Conservation (phyloP, 2,113 vertebrate species). For the Poeciliopsis turrubarensis region DNA sequence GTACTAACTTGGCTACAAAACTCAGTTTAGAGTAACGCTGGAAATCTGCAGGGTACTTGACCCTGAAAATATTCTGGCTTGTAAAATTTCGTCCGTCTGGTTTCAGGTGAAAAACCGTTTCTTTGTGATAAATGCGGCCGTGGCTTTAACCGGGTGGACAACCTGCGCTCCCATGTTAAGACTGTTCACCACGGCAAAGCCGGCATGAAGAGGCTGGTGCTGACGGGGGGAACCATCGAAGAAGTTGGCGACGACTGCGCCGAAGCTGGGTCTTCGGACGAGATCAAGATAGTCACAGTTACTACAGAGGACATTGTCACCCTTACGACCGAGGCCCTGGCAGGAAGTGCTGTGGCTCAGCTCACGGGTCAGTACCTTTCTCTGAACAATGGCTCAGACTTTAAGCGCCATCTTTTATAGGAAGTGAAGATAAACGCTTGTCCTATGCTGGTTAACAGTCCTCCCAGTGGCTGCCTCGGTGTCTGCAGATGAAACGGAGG, state of each 20-base stretch:
- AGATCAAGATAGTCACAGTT: slow-evolving; percentile 93
- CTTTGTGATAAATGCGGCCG: slow-evolving; percentile 96
- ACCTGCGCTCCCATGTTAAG: slow-evolving; percentile 96
- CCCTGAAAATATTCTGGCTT: not conserved
- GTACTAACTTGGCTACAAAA: not conserved
- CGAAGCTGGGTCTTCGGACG: slow-evolving; percentile 65
- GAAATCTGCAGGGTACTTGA: not conserved
- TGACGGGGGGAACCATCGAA: slow-evolving; percentile 51
- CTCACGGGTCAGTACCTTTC: slow-evolving; percentile 85
- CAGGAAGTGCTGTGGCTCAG: slow-evolving; percentile 89
- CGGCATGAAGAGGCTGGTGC: slow-evolving; percentile 90
- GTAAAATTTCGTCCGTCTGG: not conserved
- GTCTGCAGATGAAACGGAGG: slow-evolving; percentile 92
- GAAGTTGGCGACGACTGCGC: slow-evolving; percentile 66
- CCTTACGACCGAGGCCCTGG: slow-evolving; percentile 89
- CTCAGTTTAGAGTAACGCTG: not conserved
- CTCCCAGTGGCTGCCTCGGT: slow-evolving; percentile 88
- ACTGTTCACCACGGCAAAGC: slow-evolving; percentile 97
- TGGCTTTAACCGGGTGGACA: slow-evolving; percentile 97
- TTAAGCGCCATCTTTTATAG: not conserved
- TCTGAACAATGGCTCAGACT: not conserved
- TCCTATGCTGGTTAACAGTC: slow-evolving; percentile 74
- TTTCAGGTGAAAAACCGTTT: slow-evolving; percentile 93
- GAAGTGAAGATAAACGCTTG: slow-evolving; percentile 4
- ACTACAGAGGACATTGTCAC: slow-evolving; percentile 93